Evolutionary conservation across 2,113 vertebrate species (phyloP), one percentile per base, ranked within the genome.

Genomic region (Eidolon helvum): DNA sequence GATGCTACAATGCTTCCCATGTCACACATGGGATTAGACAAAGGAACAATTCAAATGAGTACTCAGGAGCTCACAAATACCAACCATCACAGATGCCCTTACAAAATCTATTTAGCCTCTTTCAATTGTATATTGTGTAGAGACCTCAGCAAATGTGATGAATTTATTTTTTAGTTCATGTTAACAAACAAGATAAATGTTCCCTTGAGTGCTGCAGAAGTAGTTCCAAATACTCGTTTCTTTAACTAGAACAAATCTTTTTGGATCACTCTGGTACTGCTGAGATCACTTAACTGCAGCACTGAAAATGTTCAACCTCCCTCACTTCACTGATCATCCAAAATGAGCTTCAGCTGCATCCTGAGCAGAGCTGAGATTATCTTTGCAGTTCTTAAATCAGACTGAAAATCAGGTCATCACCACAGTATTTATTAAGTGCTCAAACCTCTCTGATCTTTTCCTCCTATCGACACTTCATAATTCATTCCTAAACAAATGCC

Each of bases 401-500:
- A 74, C 53, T 77, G 59, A 28, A 63, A 53, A 83, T 91, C 65
- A 24, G 89, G 89, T 80, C 68, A 68, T 68, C 0, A 0, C 10
- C 63, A 16, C 50, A 78, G 33, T 79, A 40, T 97, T 97, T 94
- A 97, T 96, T 96, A 96, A 97, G 95, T 87, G 61, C 71, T 94
- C 96, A 97, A 95, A 97, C 75, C 78, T 85, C 90, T 97, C 79
- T 78, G 93, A 57, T 92, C 91, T 93, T 96, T 94, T 96, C 95
- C 57, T 98, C 26, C 18, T 95, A 85, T 65, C 88, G 94, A 97
- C 97, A 97, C 96, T 97, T 95, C 95, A 95, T 98, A 98, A 98
- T 96, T 98, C 69, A 97, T 97, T 96, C 84, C 96, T 91, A 90
- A 97, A 98, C 96, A 98, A 97, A 98, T 88, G 95, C 80, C 89